Base-by-base conservation (phyloP, 2,888 invertebrate genomes). In the Embidobia sp. region DNA sequence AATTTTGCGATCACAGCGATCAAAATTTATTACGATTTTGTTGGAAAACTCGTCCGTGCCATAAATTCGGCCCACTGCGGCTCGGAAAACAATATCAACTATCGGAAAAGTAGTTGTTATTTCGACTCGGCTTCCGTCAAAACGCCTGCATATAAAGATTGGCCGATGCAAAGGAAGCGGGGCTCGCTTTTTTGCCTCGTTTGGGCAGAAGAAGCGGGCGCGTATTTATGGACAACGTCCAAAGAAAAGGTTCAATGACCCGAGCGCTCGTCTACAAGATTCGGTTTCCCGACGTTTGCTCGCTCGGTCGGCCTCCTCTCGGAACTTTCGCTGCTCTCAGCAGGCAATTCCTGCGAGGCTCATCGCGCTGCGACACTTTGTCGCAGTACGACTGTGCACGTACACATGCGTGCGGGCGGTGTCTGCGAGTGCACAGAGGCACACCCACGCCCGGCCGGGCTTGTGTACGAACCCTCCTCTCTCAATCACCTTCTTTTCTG, bases 351-450 rank as follows among this genome's bases (percentile, higher is more conserved):
- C 76, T 59, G 53, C 35, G 57, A 53, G 70, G 64, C 64, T 57
- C 75, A 69, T 57, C 57, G 69, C 66, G 70, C 59, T 72, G 77
- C 77, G 70, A 72, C 77, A 66, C 51, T 77, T 77, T 77, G 77
- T 77, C 70, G 77, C 70, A 70, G 57, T 70, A 70, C 66, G 70
- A 57, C 64, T 70, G 57, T 49, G 42, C 49, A 48, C 64, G 49
- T 57, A 66, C 66, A 55, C 57, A 53, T 27, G 63, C 67, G 55
- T 67, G 11, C 10, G 8, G 6, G 2, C 29, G 8, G 51, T 22
- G 57, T 48, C 19, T 16, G 27, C 44, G 31, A 35, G 16, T 29
- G 35, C 16, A 19, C 66, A 37, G 35, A 29, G 35, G 16, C 48
- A 42, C 48, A 55, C 35, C 66, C 48, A 55, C 55, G 48, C 22